phyloP scores from a whole-genome alignment of 1,140 invertebrate genomes.

The Calephelis nemesis region DNA sequence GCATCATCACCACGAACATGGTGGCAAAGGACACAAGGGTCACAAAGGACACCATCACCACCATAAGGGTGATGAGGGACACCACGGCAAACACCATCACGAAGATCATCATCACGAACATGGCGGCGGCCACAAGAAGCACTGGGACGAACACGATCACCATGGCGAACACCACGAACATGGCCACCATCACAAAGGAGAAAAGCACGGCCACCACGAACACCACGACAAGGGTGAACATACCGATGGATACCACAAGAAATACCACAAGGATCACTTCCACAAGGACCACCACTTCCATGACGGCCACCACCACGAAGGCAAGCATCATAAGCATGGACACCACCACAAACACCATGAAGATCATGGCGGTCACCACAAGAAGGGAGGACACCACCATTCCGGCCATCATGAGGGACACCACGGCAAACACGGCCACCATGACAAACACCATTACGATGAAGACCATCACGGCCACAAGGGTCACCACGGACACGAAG shows the following conservation, averaged over 20 bases:
- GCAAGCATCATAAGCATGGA: slow-evolving; percentile 81
- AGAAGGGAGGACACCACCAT: slow-evolving; percentile 82
- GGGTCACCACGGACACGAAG: slow-evolving; percentile 44
- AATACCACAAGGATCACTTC: slow-evolving; percentile 85
- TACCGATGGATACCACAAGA: slow-evolving; percentile 83
- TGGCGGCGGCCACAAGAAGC: slow-evolving; percentile 82
- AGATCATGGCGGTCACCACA: slow-evolving; percentile 79
- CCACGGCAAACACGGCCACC: slow-evolving; percentile 81
- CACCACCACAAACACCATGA: slow-evolving; percentile 81
- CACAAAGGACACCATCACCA: slow-evolving; percentile 81
- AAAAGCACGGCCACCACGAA: slow-evolving; percentile 81
- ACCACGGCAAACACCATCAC: slow-evolving; percentile 83
- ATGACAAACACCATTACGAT: slow-evolving; percentile 81
- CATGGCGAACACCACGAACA: slow-evolving; percentile 83
- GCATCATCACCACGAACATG: slow-evolving; percentile 77
- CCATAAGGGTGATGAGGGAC: slow-evolving; percentile 82
- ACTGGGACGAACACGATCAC: slow-evolving; percentile 84
- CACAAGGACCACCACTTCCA: slow-evolving; percentile 86
- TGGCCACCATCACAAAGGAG: slow-evolving; percentile 83
- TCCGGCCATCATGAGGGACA: slow-evolving; percentile 81
- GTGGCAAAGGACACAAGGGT: slow-evolving; percentile 77
- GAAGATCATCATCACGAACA: slow-evolving; percentile 81
- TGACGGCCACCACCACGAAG: slow-evolving; percentile 82
- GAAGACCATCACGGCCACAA: slow-evolving; percentile 82
- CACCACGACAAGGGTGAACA: slow-evolving; percentile 82